Evolutionary conservation across 2,888 invertebrate species (phyloP), one percentile per base, ranked within the genome.

Genomic region (Lordiphosa fenestrarum): DNA sequence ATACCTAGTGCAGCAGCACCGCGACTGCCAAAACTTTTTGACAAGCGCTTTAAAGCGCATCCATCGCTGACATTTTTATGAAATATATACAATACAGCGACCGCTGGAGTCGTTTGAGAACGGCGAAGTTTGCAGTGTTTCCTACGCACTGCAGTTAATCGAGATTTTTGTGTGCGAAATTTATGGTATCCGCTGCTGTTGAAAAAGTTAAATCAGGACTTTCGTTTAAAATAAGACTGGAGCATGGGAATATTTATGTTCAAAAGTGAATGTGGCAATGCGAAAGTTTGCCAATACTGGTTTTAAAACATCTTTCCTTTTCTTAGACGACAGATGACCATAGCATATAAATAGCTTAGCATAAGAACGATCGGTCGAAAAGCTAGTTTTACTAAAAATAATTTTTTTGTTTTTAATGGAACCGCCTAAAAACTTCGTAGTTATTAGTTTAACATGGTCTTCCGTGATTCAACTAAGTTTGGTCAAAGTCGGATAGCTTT

Each of bases 41-140:
- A 77, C 82, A 77, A 54, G 72, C 67, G 57, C 54, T 77, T 81
- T 76, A 68, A 74, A 72, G 55, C 55, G 59, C 66, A 69, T 69
- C 59, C 69, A 52, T 39, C 48, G 47, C 56, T 69, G 66, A 57
- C 74, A 67, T 63, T 66, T 61, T 40, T 48, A 61, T 73, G 60
- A 66, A 63, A 66, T 69, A 66, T 56, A 54, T 66, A 66, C 49
- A 67, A 56, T 53, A 47, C 36, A 50, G 21, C 40, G 33, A 13
- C 23, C 47, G n/a, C n/a, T 10, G 13, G 12, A 13, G 52, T 7
- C 23, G 44, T 9, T 30, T 44, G 42, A 48, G 48, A 65, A 50
- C 35, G 54, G 47, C 33, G 65, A 78, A 76, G 60, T 75, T 76
- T 70, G 13, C 50, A 61, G 52, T 61, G 66, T 60, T 56, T 64